Conservation (phyloP, 2,113 vertebrate species). For the Nymphicus hollandicus region DNA sequence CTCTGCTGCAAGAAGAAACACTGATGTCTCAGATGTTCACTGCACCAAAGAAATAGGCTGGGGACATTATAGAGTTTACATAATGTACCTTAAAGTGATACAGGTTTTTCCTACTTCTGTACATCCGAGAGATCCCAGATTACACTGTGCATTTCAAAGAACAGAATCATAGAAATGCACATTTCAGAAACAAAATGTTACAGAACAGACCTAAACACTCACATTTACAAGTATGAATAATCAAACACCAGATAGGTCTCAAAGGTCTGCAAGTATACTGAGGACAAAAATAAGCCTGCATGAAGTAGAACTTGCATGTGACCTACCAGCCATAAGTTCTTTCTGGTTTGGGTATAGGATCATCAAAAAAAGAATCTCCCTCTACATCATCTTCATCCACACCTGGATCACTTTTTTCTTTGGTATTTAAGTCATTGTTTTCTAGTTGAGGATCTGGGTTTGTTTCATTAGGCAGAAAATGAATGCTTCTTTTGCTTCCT, state of each 20-base stretch:
- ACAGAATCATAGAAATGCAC: background rate
- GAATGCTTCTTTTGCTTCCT: slow-evolving; percentile 63
- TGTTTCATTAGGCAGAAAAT: slow-evolving; percentile 52
- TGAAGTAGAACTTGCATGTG: background rate
- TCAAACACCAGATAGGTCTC: background rate
- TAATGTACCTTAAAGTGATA: background rate
- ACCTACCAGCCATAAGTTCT: slow-evolving; percentile 86
- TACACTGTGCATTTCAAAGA: background rate
- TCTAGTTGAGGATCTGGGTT: slow-evolving; percentile 47
- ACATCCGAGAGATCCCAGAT: background rate
- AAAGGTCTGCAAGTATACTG: background rate
- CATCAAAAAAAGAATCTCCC: slow-evolving; percentile 94
- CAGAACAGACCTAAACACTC: background rate
- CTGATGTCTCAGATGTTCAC: background rate
- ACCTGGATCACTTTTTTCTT: slow-evolving; percentile 48
- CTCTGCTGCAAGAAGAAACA: background rate
- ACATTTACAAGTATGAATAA: background rate
- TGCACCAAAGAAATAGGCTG: background rate
- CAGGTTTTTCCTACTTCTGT: background rate
- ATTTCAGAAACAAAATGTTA: background rate
- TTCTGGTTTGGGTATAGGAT: slow-evolving; percentile 88
- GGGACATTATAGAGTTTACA: background rate
- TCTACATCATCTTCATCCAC: slow-evolving; percentile 76
- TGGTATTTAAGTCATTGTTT: slow-evolving; percentile 20
- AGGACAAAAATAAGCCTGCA: background rate